phyloP scores from a whole-genome alignment of 2,888 invertebrate genomes.

The Schizotus pectinicornis region DNA sequence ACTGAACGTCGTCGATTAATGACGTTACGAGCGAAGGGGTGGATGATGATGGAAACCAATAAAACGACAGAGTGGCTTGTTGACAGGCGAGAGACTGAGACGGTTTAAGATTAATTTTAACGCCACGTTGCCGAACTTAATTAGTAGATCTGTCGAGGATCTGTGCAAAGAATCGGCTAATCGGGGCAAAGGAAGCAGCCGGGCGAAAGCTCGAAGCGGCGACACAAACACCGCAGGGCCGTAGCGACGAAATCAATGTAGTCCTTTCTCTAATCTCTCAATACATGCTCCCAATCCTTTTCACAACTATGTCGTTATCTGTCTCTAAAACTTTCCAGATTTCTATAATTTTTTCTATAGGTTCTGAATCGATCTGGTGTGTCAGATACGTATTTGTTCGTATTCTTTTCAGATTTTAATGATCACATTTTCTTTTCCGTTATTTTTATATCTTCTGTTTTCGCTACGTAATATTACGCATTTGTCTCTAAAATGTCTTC shows the following conservation, averaged over 20 bases:
- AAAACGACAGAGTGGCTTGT: slow-evolving; percentile 11
- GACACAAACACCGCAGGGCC: slow-evolving; percentile 21
- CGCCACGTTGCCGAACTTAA: slow-evolving; percentile 37
- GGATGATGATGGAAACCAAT: slow-evolving; percentile 28
- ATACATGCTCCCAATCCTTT: too few relatives aligned
- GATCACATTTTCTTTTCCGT: too few relatives aligned
- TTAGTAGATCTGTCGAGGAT: slow-evolving; percentile 33
- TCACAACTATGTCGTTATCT: too few relatives aligned
- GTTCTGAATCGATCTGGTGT: too few relatives aligned
- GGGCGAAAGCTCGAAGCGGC: slow-evolving; percentile 21
- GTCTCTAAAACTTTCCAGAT: too few relatives aligned
- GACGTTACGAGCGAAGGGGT: slow-evolving; percentile 7
- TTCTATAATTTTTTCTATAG: too few relatives aligned
- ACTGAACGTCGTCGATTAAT: neutral
- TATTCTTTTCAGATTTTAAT: too few relatives aligned
- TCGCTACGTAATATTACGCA: too few relatives aligned
- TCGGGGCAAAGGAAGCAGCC: slow-evolving; percentile 36
- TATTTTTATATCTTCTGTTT: too few relatives aligned
- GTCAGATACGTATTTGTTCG: too few relatives aligned
- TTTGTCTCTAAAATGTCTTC: too few relatives aligned
- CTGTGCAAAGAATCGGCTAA: slow-evolving; percentile 37
- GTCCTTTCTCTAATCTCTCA: too few relatives aligned
- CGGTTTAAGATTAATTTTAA: slow-evolving; percentile 40
- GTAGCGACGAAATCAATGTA: neutral
- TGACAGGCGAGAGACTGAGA: slow-evolving; percentile 20